Evolutionary conservation across 2,888 invertebrate species (phyloP), one percentile per base, ranked within the genome.

Genomic region (Dryobota labecula): DNA sequence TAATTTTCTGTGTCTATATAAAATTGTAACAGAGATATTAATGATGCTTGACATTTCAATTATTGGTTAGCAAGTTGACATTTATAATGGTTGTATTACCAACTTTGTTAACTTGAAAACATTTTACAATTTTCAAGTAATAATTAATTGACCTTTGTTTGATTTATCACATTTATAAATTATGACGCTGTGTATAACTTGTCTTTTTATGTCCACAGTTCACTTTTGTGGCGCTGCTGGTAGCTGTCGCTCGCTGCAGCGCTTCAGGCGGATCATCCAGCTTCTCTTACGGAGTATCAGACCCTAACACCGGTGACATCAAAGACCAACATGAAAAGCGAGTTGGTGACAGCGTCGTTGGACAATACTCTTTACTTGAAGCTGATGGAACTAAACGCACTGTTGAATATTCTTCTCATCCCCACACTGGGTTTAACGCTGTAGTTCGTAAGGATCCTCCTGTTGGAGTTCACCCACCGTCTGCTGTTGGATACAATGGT

Each of bases 321-420:
- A 93, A 93, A 65, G 91, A 91, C 72, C 97, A 97, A 87, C 96
- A 96, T 61, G 97, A 97, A 90, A 96, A 95, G 18, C 95, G 97
- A 38, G 94, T 95, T 63, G 97, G 97, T 27, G 97, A 97, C 89
- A 96, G 95, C 73, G 97, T 97, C n/a, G 96, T 96, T 30, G 93
- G 93, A 18, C 90, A 93, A 86, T 93, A 93, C 82, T 93, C 93
- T 7, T 86, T 93, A n/a, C 86, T 97, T 91, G 88, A 96, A 85
- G 94, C 97, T 4, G 97, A 97, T 88, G 97, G 97, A 78, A 96
- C 96, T 13, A 93, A 92, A 76, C 95, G 97, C 66, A 96, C 95
- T 9, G 97, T 97, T 2, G 97, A 97, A 82, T 97, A 97, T 84
- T 86, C 90, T 30, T 91, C 92, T 58, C 90, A 94, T 80, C 89